Percentiles rank a stretch among this genome's conserved stretches.
phyloP scores from a whole-genome alignment of 1,140 invertebrate genomes.

The Drosophila melanogaster region Release_6_plus_ISO1_MT NT_037436.4:12447501-12448000 shows the following conservation, averaged over 20 bases:
- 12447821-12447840: too few species aligned
- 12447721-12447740: too few species aligned
- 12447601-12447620: constrained; percentile 1
- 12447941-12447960: constrained; percentile 76
- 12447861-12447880: neutral
- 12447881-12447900: constrained; percentile 30
- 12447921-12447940: constrained; percentile 68
- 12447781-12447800: too few species aligned
- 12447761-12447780: too few species aligned
- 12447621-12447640: neutral
- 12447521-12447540: constrained; percentile 56
- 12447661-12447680: neutral
- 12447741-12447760: too few species aligned
- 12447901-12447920: constrained; percentile 29
- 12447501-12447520: constrained; percentile 32
- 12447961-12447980: constrained; percentile 51
- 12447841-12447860: too few species aligned
- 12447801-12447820: too few species aligned
- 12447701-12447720: too few species aligned
- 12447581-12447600: constrained; percentile 71
- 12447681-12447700: too few species aligned
- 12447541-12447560: constrained; percentile 46
- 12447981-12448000: neutral
- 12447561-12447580: constrained; percentile 34
- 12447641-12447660: too few species aligned